A percentile compares a stretch with the other conserved stretches of the same genome.
phyloP scores from a whole-genome alignment of 1,140 invertebrate genomes.

The Heliconius hewitsoni region DNA sequence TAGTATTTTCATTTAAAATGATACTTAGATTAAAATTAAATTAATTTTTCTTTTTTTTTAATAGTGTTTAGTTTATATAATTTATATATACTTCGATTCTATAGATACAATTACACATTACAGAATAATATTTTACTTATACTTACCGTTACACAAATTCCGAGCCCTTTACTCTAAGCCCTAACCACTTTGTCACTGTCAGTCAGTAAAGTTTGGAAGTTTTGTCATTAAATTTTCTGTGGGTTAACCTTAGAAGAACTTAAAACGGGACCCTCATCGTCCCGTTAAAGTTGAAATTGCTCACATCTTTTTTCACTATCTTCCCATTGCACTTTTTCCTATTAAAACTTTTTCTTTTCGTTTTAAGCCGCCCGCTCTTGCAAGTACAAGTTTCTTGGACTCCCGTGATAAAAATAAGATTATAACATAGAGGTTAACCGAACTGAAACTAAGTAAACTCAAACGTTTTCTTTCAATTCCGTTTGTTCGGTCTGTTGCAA shows the following conservation, averaged over 20 bases:
- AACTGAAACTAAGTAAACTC: constrained; percentile 34
- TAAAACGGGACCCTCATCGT: constrained; percentile 59
- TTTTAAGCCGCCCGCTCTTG: constrained; percentile 60
- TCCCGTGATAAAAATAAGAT: constrained; percentile 55
- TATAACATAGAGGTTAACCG: constrained; percentile 42
- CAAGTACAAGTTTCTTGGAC: constrained; percentile 49
- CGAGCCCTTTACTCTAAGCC: background rate
- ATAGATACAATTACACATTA: background rate
- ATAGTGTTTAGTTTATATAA: too few species aligned
- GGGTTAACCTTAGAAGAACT: constrained; percentile 51
- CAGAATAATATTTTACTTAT: background rate
- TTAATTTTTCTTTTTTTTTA: too few species aligned
- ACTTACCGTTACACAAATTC: background rate
- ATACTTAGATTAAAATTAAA: too few species aligned
- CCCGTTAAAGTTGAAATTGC: constrained; percentile 73
- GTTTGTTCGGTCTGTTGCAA: constrained; percentile 27
- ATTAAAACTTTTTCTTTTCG: constrained; percentile 78
- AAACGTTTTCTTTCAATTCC: constrained; percentile 33
- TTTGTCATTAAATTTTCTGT: constrained; percentile 51
- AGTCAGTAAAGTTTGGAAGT: constrained; percentile 17
- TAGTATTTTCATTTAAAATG: too few species aligned
- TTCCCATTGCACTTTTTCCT: constrained; percentile 72
- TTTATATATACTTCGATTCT: background rate
- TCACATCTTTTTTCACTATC: constrained; percentile 75
- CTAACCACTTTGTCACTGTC: constrained; percentile 2